These are phyloP conservation scores for Pachymerium ferrugineum DNA, from an alignment of 2,888 invertebrate species.

Conservation along the genomic window DNA sequence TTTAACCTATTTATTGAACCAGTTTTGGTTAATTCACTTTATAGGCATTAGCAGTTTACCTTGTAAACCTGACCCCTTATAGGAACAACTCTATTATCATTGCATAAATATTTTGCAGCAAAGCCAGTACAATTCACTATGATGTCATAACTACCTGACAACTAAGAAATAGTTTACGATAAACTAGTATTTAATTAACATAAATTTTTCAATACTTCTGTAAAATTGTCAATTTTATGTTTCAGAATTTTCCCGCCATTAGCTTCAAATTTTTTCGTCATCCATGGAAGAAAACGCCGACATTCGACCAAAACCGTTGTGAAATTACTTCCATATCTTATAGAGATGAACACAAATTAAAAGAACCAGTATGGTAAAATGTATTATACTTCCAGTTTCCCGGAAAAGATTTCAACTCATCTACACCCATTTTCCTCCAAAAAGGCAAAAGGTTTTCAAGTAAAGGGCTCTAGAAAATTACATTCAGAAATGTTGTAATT, in stretches of 20 bases:
- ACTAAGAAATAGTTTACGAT: not conserved
- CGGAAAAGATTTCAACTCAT: slow-evolving; percentile 64
- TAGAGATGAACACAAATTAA: slow-evolving; percentile 26
- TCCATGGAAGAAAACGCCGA: slow-evolving; percentile 70
- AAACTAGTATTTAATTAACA: not conserved
- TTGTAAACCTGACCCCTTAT: slow-evolving; percentile 47
- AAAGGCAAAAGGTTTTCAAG: slow-evolving; percentile 70
- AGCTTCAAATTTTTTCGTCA: slow-evolving; percentile 58
- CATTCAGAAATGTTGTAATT: not conserved
- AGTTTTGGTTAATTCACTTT: too few relatives aligned
- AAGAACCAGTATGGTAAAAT: not conserved
- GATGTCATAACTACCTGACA: slow-evolving; percentile 47
- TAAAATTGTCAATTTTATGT: slow-evolving; percentile 57
- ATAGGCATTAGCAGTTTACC: slow-evolving; percentile 35
- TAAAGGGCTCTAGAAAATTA: slow-evolving; percentile 59
- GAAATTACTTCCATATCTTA: slow-evolving; percentile 68
- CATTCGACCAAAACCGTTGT: slow-evolving; percentile 72
- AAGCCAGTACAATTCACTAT: slow-evolving; percentile 51
- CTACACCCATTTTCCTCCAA: slow-evolving; percentile 63
- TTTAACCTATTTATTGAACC: slow-evolving; percentile 58
- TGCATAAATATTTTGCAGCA: slow-evolving; percentile 45
- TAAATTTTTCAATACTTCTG: slow-evolving; percentile 41
- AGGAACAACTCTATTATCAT: slow-evolving; percentile 46
- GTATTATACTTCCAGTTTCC: slow-evolving; percentile 60
- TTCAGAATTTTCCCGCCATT: slow-evolving; percentile 60